Conservation (phyloP, 2,113 vertebrate species). For the Zosterops pallidus region DNA sequence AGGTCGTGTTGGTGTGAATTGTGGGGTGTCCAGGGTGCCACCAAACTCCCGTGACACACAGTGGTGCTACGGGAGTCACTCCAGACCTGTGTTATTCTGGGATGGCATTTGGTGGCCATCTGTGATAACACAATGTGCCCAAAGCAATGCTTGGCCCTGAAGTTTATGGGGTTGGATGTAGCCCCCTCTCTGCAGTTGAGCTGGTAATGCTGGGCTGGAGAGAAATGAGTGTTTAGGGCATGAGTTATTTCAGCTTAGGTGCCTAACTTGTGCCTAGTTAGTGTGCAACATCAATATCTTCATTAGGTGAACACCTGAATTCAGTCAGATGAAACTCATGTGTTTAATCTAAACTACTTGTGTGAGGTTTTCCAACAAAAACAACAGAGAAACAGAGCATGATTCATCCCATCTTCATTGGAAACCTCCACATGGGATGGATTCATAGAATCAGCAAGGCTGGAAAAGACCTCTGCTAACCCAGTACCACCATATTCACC, state of each 20-base stretch:
- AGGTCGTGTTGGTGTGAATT: rapidly evolving
- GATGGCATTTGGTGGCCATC: neutral
- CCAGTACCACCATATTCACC: neutral
- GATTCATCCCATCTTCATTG: neutral
- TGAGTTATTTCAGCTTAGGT: neutral
- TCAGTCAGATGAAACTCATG: neutral
- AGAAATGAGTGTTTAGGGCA: neutral
- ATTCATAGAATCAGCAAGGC: neutral
- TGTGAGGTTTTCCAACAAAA: neutral
- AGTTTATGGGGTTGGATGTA: neutral
- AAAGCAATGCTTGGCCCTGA: neutral
- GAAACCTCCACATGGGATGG: neutral
- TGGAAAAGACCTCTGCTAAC: neutral
- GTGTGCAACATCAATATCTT: neutral
- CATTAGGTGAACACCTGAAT: neutral
- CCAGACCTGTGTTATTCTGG: neutral
- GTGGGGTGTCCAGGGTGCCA: neutral
- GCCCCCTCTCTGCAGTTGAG: neutral
- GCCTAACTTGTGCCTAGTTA: neutral
- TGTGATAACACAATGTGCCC: rapidly evolving
- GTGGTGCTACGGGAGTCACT: neutral
- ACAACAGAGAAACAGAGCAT: neutral
- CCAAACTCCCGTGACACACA: rapidly evolving
- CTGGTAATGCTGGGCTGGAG: neutral
- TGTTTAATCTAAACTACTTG: neutral